Base-by-base conservation (phyloP, 2,888 invertebrate species). In the Belgica antarctica region DNA sequence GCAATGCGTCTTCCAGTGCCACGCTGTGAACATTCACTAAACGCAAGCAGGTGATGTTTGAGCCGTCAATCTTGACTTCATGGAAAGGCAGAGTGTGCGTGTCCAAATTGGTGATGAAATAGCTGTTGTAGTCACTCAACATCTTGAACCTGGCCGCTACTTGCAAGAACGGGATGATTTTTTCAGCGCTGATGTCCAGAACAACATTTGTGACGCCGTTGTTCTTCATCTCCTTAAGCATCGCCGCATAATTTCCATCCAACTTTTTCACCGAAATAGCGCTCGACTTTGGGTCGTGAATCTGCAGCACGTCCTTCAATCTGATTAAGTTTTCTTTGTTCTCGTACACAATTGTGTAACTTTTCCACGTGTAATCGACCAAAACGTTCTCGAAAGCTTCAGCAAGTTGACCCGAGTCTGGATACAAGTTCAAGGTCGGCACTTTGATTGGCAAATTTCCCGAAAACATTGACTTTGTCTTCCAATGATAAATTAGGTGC, bases 111-210 rank as follows among this genome's bases (percentile, higher is more conserved):
- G 79, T 81, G 1, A 83, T 75, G 3, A 83, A 78, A 72, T 81
- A 83, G 70, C 80, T 82, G 82, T 68, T 41, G 77, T 89, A 88
- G 75, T 87, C 86, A 10, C 87, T 87, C 73, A 90, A 82, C 77
- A 92, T 84, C 72, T 89, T 89, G 63, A 92, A 86, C 80, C 89
- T 85, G 73, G 85, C 83, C 2, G 91, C 89, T 79, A 91, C 87
- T 41, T 82, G 80, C 73, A 89, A 80, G 71, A 89, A 84, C 36
- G 82, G 80, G 10, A 82, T 76, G 62, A 89, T 83, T 73, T 84
- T 83, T 22, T 85, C 82, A 0, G 85, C 79, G 46, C 84, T 81
- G 75, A 90, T 89, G 76, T 91, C 91, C 46, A 92, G 74, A 15
- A 92, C 81, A 72, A 92, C 86, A 74, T 87, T 86, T 71, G 81